Evolutionary conservation across 2,797 vertebrate species (phyloP).

Genomic region (Protonibea diacanthus): DNA sequence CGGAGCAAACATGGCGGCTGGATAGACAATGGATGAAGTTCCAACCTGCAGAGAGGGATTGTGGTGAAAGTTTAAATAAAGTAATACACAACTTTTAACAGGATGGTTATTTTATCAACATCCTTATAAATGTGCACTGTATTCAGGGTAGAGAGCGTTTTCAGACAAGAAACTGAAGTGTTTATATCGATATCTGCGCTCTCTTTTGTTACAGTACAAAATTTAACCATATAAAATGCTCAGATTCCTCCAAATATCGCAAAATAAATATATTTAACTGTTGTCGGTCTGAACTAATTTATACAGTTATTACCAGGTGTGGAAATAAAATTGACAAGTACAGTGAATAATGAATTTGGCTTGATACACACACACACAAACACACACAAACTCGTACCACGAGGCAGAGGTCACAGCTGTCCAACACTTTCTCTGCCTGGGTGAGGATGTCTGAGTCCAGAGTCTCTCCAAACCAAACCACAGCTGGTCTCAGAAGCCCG

Average conservation of each 20-base stretch:
- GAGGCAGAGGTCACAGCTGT: conserved; percentile 94
- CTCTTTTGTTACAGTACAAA: neutral
- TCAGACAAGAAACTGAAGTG: too few species aligned
- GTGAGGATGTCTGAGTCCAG: conserved; percentile 89
- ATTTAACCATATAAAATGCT: neutral
- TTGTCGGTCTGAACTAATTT: neutral
- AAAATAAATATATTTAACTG: neutral
- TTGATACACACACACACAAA: neutral
- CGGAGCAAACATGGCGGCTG: conserved; percentile 96
- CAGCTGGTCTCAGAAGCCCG: conserved; percentile 93
- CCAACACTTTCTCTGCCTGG: conserved; percentile 89
- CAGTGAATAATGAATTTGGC: neutral
- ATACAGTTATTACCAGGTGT: neutral
- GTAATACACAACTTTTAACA: neutral
- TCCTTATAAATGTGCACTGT: too few species aligned
- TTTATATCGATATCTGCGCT: too few species aligned
- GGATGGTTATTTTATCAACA: too few species aligned
- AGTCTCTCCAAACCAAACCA: conserved; percentile 97
- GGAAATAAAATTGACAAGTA: neutral
- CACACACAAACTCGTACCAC: conserved; percentile 84
- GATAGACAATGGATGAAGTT: conserved; percentile 95
- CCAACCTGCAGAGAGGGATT: conserved; percentile 87
- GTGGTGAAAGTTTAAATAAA: neutral
- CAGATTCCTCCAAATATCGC: neutral
- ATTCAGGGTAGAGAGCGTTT: too few species aligned